phyloP scores from a whole-genome alignment of 2,113 vertebrate genomes.

The Vombatus ursinus region DNA sequence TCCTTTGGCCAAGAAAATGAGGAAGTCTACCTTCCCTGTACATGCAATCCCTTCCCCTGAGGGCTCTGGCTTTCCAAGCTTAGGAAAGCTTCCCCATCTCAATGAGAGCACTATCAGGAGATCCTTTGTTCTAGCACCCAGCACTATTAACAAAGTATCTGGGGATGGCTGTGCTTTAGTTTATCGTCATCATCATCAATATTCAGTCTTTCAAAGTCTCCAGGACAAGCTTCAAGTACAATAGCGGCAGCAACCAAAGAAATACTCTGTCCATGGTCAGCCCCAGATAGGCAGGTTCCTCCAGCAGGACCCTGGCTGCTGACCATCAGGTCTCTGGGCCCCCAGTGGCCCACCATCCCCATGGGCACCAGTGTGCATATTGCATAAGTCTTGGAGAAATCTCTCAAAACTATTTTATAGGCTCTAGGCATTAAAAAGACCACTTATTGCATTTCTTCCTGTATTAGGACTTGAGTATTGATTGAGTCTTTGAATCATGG shows the following conservation, averaged over 20 bases:
- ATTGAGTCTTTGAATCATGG: constrained; percentile 63
- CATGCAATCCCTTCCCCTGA: background rate
- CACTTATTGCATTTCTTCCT: constrained; percentile 74
- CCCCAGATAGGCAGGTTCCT: background rate
- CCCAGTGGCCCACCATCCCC: background rate
- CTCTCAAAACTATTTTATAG: constrained; percentile 67
- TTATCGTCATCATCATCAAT: background rate
- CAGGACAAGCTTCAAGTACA: constrained; percentile 18
- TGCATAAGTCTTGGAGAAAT: constrained; percentile 53
- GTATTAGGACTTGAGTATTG: constrained; percentile 52
- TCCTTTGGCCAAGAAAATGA: constrained; percentile 46
- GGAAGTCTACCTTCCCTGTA: constrained; percentile 18
- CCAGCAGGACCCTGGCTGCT: constrained; percentile 32
- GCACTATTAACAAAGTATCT: background rate
- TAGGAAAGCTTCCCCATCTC: constrained; percentile 37
- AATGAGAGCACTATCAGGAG: background rate
- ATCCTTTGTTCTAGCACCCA: background rate
- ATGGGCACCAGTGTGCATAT: constrained; percentile 24
- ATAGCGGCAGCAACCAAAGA: background rate
- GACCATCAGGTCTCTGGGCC: background rate
- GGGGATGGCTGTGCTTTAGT: constrained; percentile 30
- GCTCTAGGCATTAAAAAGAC: constrained; percentile 74
- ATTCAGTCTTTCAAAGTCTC: background rate
- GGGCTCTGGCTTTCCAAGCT: background rate
- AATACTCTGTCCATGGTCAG: constrained; percentile 7